Evolutionary conservation across 2,113 vertebrate species (phyloP).

Genomic region (Bos javanicus): DNA sequence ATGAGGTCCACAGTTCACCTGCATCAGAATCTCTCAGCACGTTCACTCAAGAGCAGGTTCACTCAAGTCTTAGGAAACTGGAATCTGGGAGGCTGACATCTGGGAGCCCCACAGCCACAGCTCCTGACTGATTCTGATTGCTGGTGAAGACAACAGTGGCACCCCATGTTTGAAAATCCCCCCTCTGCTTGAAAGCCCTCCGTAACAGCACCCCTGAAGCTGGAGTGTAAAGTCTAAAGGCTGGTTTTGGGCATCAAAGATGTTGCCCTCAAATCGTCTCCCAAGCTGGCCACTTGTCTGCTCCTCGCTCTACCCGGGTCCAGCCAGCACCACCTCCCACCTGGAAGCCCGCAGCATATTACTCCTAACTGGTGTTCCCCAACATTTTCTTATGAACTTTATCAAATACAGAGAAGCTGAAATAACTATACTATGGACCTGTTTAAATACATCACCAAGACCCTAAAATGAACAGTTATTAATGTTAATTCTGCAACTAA

Average conservation of each 20-base stretch:
- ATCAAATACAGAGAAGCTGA: not conserved
- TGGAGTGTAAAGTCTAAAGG: not conserved
- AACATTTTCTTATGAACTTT: not conserved
- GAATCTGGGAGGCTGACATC: not conserved
- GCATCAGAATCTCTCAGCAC: not conserved
- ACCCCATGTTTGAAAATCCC: not conserved
- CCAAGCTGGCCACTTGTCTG: not conserved
- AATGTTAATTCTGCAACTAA: not conserved
- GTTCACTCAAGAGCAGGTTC: not conserved
- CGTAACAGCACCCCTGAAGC: not conserved
- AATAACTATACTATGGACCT: not conserved
- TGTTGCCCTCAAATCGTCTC: not conserved
- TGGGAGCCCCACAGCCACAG: not conserved
- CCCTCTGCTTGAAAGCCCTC: no score
- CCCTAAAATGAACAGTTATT: not conserved
- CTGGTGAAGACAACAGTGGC: not conserved
- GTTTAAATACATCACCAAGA: not conserved
- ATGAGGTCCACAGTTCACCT: not conserved
- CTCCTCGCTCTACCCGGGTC: rapidly evolving
- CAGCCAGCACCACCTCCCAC: not conserved
- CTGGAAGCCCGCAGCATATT: rapidly evolving
- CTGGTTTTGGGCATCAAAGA: not conserved
- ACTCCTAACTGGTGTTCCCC: not conserved
- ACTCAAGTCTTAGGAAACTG: not conserved
- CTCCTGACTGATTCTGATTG: not conserved